Evolutionary conservation across 2,797 vertebrate genomes (phyloP), one percentile per base, ranked within the genome.

Genomic region (Salmo trutta): DNA sequence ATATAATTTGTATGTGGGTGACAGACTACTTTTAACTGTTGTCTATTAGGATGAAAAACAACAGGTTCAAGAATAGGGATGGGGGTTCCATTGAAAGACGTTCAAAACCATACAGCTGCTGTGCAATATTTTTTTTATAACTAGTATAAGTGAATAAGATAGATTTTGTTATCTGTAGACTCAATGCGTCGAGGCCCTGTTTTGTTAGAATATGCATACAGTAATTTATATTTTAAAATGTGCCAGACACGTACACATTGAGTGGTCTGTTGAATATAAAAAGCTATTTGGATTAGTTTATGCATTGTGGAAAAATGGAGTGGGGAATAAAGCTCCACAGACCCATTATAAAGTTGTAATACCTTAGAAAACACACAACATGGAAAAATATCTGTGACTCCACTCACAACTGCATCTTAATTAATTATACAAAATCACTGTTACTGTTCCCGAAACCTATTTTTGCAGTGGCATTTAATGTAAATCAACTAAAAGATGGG

Each of bases 191-290:
- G 16, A 71, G 75, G 66, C 10, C 33, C 47, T 5, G 85, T 86
- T 21, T 67, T 59, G 77, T 80, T 86, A 77, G 81, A 82, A 83
- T 79, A 27, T 36, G 5, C 10, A 53, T 79, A 82, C 81, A 81
- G 78, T 83, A 79, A 83, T 79, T 84, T 79, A 77, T 81, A 84
- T 69, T 5, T 14, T 16, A 29, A 66, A 66, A 66, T 66, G 24
- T 16, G 15, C 27, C 66, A 15, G 27, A 67, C 56, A 59, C 19
- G n/a, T 31, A 33, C 17, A 21, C 62, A 16, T 51, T 77, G 71
- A 81, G 71, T 77, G 73, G 47, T 79, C 53, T 77, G 54, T 71
- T 33, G 47, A 16, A 73, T 47, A 70, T 6, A 51, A 33, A 24
- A 31, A 67, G 15, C 15, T 5, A 16, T 33, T 33, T 15, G 65